Evolutionary conservation across 1,140 invertebrate genomes (phyloP), one percentile per base, ranked within the genome.

Genomic region (Lethocerus indicus): DNA sequence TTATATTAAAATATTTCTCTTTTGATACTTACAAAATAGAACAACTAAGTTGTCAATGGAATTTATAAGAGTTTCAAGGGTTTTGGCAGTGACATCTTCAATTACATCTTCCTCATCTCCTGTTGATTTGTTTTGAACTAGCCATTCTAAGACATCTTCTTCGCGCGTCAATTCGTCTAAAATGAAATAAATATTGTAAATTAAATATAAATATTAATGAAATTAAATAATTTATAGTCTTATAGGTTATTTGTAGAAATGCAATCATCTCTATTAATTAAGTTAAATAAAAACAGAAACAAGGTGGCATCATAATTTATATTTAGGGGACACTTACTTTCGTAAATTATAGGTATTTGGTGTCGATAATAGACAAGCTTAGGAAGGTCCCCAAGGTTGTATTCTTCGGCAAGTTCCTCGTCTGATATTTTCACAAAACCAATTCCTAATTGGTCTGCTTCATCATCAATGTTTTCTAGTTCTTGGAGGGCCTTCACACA

Each of bases 361-460:
- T 91, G 84, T 59, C 88, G 77, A 66, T 93, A 94, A 68, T 93
- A 94, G 41, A 93, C 88, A 55, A 94, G 72, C 61, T 80, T 81
- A 57, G 90, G 90, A 56, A 94, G 70, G 44, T 78, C 71, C 58
- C 85, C 86, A 60, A 93, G 72, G 70, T 87, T 90, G 70, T 93
- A 93, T 65, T 93, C 88, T 63, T 91, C 85, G 49, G 88, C 86
- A 50, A 94, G 69, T 60, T 78, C 75, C 67, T 91, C 84, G 64
- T 94, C 90, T 55, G 88, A 81, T 60, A 93, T 92, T 67, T 93
- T 93, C 21, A 93, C 89, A 64, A 93, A 93, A 53, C 87, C 88
- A 61, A 93, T 92, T 40, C 86, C 87, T 51, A 93, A 71, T 62
- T 92, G 86, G 68, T 92, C 89, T n/a, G 89, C 89, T 66, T 93